Base-by-base conservation (phyloP, 1,140 invertebrate species). In the Anastatus disparis region DNA sequence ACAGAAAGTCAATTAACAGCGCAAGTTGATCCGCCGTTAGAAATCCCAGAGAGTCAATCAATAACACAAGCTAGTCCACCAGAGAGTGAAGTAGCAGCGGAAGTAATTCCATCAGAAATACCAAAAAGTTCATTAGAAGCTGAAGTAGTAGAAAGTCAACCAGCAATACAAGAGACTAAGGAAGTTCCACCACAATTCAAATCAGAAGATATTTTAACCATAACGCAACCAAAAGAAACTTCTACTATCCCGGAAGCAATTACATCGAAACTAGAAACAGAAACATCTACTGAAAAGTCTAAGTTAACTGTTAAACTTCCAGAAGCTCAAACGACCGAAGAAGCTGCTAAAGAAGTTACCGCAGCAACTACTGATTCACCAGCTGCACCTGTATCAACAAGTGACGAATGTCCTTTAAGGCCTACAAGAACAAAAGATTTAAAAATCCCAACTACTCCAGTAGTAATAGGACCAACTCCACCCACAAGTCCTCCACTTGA, bases 391-490 rank as follows among this genome's bases (percentile, higher is more conserved):
- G 4, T 35, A 6, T 4, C 2, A 15, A 52, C 17, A 29, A 24
- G 2, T 7, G 31, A 35, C 4, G 26, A 62, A 12, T 40, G 26
- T 22, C 68, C 27, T 63, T 20, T 42, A 27, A 31, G 75, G 65
- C 71, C 75, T 13, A 52, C 53, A 20, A 74, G 76, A 74, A 58
- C 75, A 20, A 78, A 78, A 29, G 68, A 75, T 46, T 17, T 74
- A 1, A 70, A 71, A 44, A 70, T 79, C 44, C 80, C 83, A 22
- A 72, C 68, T 8, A 82, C 81, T 10, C 82, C 83, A 20, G 82
- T 75, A 10, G 68, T 84, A 7, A 83, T 53, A 22, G 80, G 79
- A 71, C 56, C 82, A 20, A 81, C 81, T 22, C 82, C 82, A 38
- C 81, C 81, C 0, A 80, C 77, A 6, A 84, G 78, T 77, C 79